Conservation (phyloP, 2,888 invertebrate genomes). For the Melieria omissa region DNA sequence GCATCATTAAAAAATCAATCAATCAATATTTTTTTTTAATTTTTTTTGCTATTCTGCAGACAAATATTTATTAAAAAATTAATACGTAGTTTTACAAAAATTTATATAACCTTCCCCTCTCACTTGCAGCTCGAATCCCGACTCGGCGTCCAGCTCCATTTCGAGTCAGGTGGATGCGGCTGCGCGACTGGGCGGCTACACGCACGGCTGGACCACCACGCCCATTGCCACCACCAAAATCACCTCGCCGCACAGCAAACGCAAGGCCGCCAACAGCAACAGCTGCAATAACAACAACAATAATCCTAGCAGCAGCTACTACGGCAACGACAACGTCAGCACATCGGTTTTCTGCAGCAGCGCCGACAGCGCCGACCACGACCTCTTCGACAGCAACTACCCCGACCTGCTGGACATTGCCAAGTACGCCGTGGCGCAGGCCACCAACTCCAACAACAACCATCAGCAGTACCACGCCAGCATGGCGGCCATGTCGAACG, state of each 20-base stretch:
- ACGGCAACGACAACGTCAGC: constrained; percentile 57
- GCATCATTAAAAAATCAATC: no score
- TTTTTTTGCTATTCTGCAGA: no score
- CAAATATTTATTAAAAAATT: no score
- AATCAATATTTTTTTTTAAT: no score
- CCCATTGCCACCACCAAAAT: constrained; percentile 61
- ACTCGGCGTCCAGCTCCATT: constrained; percentile 71
- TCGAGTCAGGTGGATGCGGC: constrained; percentile 68
- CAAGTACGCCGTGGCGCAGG: constrained; percentile 63
- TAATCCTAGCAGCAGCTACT: constrained; percentile 43
- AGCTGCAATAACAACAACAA: constrained; percentile 56
- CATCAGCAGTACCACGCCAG: constrained; percentile 19
- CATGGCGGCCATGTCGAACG: constrained; percentile 37
- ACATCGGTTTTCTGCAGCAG: constrained; percentile 62
- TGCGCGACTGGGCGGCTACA: constrained; percentile 55
- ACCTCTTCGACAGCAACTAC: constrained; percentile 64
- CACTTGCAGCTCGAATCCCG: constrained; percentile 67
- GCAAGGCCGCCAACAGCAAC: constrained; percentile 31
- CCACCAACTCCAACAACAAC: constrained; percentile 41
- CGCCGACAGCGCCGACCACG: constrained; percentile 64
- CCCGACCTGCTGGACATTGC: constrained; percentile 65
- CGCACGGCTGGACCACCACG: constrained; percentile 59
- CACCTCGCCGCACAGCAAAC: constrained; percentile 57
- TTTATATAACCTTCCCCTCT: background rate
- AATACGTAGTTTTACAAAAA: background rate